Base-by-base conservation (phyloP, 2,113 vertebrate genomes). In the Pogonocichla stellata region DNA sequence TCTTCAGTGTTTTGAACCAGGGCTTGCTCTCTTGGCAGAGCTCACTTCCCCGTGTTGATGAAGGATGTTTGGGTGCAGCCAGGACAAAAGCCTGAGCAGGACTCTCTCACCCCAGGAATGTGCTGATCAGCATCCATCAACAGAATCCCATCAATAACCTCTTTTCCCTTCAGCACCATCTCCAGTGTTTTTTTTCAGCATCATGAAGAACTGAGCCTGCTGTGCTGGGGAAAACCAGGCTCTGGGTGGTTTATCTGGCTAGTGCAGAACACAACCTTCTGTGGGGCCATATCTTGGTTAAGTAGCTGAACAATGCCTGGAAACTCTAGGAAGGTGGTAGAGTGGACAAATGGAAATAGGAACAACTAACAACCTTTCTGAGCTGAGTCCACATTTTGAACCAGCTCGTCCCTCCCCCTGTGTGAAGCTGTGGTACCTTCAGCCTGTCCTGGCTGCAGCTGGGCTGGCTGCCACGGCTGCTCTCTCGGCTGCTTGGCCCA, bases 351-450 rank as follows among this genome's bases (percentile, higher is more conserved):
- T 4, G 29, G 64, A 34, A 54, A 60, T 6, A 54, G 38, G 43
- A 75, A 43, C 10, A 54, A 22, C 3, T 9, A 58, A 6, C 0
- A 2, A 42, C 17, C 12, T 42, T 42, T 24, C 61, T 48, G 73
- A 57, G 25, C 48, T n/a, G 61, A 70, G 67, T 34, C 8, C 38
- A 15, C 29, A 0, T 5, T 22, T 16, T 10, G 23, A 61, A 61
- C 10, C 50, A 19, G 54, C 36, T 36, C 0, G 0, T 65, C 38
- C 38, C 34, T 33, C 19, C 19, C 45, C 28, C 36, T 2, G 11
- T n/a, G 43, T 43, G 45, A 33, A 23, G 43, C 80, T 40, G 9
- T 0, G 0, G 45, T 3, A 6, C 34, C 60, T 20, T 6, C 85
- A 73, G 60, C 54, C 36, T 34, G 36, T 29, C 17, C 67, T 33